These are phyloP conservation scores for Pseudoatta argentina DNA, from an alignment of 1,140 invertebrate species.

Conservation along the genomic window DNA sequence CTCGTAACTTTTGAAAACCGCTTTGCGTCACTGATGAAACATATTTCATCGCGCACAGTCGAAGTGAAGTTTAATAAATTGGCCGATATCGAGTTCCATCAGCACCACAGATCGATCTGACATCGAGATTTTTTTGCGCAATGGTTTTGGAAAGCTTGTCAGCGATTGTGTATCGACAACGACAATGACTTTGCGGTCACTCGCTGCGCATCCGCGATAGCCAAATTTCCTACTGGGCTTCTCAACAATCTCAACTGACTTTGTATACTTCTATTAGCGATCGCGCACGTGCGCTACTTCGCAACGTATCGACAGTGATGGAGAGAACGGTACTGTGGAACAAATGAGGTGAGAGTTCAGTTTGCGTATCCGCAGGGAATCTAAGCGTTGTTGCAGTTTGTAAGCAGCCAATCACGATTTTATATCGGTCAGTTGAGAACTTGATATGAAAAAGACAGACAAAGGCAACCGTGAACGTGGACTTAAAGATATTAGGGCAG, in stretches of 20 bases:
- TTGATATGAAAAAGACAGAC: neutral
- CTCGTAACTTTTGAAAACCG: neutral
- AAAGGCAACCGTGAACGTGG: neutral
- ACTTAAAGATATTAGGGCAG: neutral
- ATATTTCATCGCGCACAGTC: neutral
- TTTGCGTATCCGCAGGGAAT: conserved; percentile 15
- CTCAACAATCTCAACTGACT: conserved; percentile 61
- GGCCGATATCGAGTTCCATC: conserved; percentile 54
- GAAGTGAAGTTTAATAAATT: conserved; percentile 62
- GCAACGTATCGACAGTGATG: conserved; percentile 71
- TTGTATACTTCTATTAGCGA: conserved; percentile 66
- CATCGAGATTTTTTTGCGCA: conserved; percentile 70
- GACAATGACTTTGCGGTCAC: conserved; percentile 70
- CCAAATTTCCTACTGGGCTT: conserved; percentile 66
- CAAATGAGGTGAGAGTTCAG: conserved; percentile 38
- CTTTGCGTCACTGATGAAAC: conserved; percentile 1
- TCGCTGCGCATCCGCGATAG: conserved; percentile 65
- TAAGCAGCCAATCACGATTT: neutral
- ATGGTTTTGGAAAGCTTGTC: conserved; percentile 69
- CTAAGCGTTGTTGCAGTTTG: neutral
- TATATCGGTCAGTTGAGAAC: conserved; percentile 1
- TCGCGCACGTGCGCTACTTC: conserved; percentile 71
- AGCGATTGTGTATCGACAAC: conserved; percentile 61
- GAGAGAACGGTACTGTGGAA: conserved; percentile 44
- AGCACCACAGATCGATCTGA: conserved; percentile 62